phyloP scores from a whole-genome alignment of 2,888 invertebrate species.

The Sphinx pinastri region DNA sequence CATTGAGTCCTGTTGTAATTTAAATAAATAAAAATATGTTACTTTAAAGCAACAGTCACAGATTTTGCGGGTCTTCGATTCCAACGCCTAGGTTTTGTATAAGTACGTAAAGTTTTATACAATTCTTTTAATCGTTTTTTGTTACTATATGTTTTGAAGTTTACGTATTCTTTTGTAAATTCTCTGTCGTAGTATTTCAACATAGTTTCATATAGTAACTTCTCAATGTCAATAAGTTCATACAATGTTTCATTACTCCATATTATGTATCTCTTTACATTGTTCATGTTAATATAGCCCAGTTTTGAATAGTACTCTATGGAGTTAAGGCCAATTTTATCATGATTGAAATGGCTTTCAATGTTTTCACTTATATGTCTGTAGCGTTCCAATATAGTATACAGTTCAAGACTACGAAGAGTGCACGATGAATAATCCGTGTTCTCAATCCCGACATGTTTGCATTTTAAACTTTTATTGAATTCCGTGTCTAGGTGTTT shows the following conservation, averaged over 20 bases:
- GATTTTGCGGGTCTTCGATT: constrained; percentile 31
- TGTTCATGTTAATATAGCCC: constrained; percentile 43
- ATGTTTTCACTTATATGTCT: constrained; percentile 36
- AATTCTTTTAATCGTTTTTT: constrained; percentile 37
- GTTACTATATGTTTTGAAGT: constrained; percentile 41
- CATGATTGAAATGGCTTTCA: constrained; percentile 35
- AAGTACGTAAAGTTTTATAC: constrained; percentile 36
- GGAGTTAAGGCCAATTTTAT: constrained; percentile 27
- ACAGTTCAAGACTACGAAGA: constrained; percentile 48
- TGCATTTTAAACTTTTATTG: constrained; percentile 43
- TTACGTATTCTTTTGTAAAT: constrained; percentile 52
- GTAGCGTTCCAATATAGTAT: constrained; percentile 37
- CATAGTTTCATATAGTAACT: constrained; percentile 38
- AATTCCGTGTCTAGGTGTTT: constrained; percentile 45
- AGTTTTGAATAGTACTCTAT: constrained; percentile 48
- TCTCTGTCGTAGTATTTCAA: constrained; percentile 44
- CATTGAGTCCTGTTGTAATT: too few relatives aligned
- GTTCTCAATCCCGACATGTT: constrained; percentile 32
- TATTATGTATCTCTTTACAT: constrained; percentile 20
- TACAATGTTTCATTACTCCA: constrained; percentile 30
- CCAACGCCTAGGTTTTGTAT: constrained; percentile 37
- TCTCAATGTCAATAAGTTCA: constrained; percentile 36
- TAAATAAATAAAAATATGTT: not conserved
- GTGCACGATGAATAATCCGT: constrained; percentile 45
- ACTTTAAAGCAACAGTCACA: not conserved